Percentiles rank a stretch among this genome's conserved stretches.
phyloP scores from a whole-genome alignment of 2,113 vertebrate species.

The Callorhinus ursinus region DNA sequence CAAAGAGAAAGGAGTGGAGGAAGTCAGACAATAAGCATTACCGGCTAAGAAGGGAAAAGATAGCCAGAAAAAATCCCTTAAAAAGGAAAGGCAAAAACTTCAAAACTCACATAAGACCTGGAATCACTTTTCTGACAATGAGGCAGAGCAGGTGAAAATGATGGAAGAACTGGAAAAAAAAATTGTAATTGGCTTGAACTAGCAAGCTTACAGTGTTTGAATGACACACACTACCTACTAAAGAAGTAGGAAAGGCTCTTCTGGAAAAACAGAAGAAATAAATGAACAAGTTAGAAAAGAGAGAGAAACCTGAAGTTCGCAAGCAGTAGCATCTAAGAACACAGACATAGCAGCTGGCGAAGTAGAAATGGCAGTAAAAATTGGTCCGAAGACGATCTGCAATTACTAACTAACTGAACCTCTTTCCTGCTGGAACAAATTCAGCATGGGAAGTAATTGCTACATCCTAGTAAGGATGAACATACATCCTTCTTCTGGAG shows the following conservation, averaged over 20 bases:
- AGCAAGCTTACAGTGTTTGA: slow-evolving; percentile 94
- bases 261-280: slow-evolving; percentile 96
- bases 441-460: slow-evolving; percentile 99
- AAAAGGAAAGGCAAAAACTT: slow-evolving; percentile 98
- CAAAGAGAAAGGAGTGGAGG: slow-evolving; percentile 96
- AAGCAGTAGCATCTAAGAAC: slow-evolving; percentile 91
- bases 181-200: slow-evolving; percentile 97
- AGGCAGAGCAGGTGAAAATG: slow-evolving; percentile 95
- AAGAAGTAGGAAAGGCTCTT: slow-evolving; percentile 92
- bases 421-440: slow-evolving; percentile 98
- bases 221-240: slow-evolving; percentile 92
- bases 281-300: slow-evolving; percentile 94
- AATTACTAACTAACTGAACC: slow-evolving; percentile 98
- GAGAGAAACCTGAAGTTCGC: slow-evolving; percentile 93
- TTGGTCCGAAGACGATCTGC: slow-evolving; percentile 96
- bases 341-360: slow-evolving; percentile 90
- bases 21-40: slow-evolving; percentile 93
- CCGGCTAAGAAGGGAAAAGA: slow-evolving; percentile 97
- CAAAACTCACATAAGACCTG: slow-evolving; percentile 97
- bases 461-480: background rate
- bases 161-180: slow-evolving; percentile 99
- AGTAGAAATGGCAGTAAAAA: slow-evolving; percentile 91
- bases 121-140: slow-evolving; percentile 96
- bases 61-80: slow-evolving; percentile 94
- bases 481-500: slow-evolving; percentile 87